Evolutionary conservation across 2,888 invertebrate genomes (phyloP).

Genomic region (Rutpela maculata): DNA sequence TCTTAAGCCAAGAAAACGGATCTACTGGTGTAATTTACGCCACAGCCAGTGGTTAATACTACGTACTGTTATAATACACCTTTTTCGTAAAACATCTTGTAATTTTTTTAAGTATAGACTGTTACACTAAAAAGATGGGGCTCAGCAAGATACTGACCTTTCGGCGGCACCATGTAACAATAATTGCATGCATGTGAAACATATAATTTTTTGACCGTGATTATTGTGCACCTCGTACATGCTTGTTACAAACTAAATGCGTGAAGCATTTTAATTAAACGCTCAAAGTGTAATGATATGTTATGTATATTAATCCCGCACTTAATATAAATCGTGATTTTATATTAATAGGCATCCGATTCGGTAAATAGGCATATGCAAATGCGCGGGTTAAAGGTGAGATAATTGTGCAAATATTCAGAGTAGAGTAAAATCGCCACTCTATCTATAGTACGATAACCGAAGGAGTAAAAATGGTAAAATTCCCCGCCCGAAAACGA

Average conservation of each 20-base stretch:
- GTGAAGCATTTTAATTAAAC: slow-evolving; percentile 14
- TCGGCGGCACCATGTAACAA: not conserved
- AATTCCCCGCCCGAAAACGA: no score
- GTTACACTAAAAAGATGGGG: not conserved
- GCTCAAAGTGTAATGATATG: slow-evolving; percentile 15
- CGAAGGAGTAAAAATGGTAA: no score
- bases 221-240: not conserved
- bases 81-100: not conserved
- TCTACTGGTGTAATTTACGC: not conserved
- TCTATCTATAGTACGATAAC: no score
- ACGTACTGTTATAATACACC: not conserved
- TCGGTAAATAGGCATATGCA: slow-evolving; percentile 10
- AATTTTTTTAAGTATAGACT: not conserved
- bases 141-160: not conserved
- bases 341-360: slow-evolving; percentile 9
- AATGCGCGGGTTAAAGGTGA: slow-evolving; percentile 21
- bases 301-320: slow-evolving; percentile 14
- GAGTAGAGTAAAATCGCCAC: no score
- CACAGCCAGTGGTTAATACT: not conserved
- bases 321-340: slow-evolving; percentile 32
- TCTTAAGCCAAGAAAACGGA: not conserved
- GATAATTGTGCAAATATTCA: not conserved
- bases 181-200: not conserved
- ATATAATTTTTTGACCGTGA: not conserved
- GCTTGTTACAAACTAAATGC: slow-evolving; percentile 9